phyloP scores from a whole-genome alignment of 2,113 vertebrate genomes.

The Larimichthys polyactis region DNA sequence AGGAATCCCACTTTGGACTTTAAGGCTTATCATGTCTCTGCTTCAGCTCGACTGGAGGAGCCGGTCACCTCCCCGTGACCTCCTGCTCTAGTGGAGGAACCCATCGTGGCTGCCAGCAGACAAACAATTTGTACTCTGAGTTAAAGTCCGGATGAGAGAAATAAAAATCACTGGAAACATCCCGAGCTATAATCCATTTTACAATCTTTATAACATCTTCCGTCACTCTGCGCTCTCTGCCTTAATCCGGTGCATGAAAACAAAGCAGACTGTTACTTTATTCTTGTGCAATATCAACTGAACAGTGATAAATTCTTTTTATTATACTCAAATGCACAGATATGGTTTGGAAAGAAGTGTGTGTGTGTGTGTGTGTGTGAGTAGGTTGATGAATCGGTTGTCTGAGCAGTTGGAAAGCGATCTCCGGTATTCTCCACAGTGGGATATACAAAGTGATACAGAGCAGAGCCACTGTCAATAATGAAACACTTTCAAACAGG shows the following conservation, averaged over 20 bases:
- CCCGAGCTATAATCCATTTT: not conserved
- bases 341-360: constrained; percentile 41
- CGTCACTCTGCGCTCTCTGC: not conserved
- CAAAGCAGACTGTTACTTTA: constrained; percentile 1
- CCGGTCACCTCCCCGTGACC: constrained; percentile 63
- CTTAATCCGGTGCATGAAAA: not conserved
- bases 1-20: constrained; percentile 54
- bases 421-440: constrained; percentile 13
- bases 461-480: constrained; percentile 56
- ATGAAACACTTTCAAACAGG: constrained; percentile 47
- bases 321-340: constrained; percentile 45
- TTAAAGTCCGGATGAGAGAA: constrained; percentile 17
- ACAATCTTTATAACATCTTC: not conserved
- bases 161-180: constrained; percentile 26
- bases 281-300: constrained; percentile 1
- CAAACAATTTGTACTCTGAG: constrained; percentile 30
- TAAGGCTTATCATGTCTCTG: constrained; percentile 53
- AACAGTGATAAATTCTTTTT: constrained; percentile 42
- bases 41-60: constrained; percentile 28
- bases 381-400: constrained; percentile 53
- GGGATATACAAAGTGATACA: constrained; percentile 52
- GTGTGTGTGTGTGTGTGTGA: constrained; percentile 11
- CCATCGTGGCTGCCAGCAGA: constrained; percentile 17
- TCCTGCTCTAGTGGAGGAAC: constrained; percentile 19
- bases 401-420: constrained; percentile 32